Conservation (phyloP, 1,140 invertebrate genomes). For the Calephelis virginiensis region DNA sequence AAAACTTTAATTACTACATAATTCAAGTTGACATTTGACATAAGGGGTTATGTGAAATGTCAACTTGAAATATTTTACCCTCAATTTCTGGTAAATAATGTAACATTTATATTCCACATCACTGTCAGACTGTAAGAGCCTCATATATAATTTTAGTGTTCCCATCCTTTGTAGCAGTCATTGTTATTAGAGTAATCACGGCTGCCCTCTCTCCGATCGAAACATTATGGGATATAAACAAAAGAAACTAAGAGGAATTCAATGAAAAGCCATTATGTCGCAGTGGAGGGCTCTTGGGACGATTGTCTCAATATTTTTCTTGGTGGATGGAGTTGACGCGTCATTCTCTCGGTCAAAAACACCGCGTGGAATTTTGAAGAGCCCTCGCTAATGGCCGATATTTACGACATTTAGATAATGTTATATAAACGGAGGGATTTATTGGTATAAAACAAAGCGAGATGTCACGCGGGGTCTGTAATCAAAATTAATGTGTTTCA, state of each 20-base stretch:
- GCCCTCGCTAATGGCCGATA: constrained; percentile 70
- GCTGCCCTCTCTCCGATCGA: constrained; percentile 69
- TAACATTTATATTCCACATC: background rate
- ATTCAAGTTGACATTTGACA: too few species aligned
- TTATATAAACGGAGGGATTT: constrained; percentile 63
- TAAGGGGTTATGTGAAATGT: background rate
- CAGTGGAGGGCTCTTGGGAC: constrained; percentile 58
- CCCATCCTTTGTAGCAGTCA: constrained; percentile 68
- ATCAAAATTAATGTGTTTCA: constrained; percentile 24
- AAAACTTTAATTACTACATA: too few species aligned
- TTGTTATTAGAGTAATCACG: constrained; percentile 78
- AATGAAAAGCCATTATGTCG: constrained; percentile 76
- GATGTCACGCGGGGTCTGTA: constrained; percentile 46
- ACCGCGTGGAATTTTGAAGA: constrained; percentile 70
- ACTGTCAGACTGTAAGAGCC: constrained; percentile 39
- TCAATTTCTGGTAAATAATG: constrained; percentile 1
- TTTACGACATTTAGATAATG: constrained; percentile 74
- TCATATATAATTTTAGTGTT: constrained; percentile 66
- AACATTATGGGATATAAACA: constrained; percentile 77
- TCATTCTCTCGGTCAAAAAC: constrained; percentile 67
- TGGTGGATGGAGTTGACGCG: constrained; percentile 66
- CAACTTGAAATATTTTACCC: background rate
- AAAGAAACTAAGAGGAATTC: constrained; percentile 74
- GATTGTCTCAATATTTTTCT: constrained; percentile 78
- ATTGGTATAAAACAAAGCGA: constrained; percentile 59